Evolutionary conservation across 2,797 vertebrate genomes (phyloP).

Genomic region (Apogon talboti): DNA sequence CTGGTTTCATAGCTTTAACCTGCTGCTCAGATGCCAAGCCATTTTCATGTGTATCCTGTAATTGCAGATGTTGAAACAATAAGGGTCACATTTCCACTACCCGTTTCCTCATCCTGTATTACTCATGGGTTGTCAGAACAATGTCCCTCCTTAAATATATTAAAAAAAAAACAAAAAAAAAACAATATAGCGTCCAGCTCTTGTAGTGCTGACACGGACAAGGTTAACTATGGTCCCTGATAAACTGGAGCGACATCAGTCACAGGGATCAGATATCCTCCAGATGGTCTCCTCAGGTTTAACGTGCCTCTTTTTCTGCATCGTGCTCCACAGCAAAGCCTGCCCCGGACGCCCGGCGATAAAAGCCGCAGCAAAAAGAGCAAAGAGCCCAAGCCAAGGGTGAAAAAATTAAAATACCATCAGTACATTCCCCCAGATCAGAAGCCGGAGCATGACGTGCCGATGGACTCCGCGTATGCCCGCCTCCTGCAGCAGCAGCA

Average conservation of each 20-base stretch:
- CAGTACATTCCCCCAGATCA: slow-evolving; percentile 98
- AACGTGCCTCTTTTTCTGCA: slow-evolving; percentile 33
- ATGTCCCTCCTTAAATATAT: slow-evolving; percentile 59
- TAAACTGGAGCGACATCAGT: slow-evolving; percentile 59
- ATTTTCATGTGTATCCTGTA: slow-evolving; percentile 77
- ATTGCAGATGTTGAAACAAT: slow-evolving; percentile 78
- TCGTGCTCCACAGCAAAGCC: slow-evolving; percentile 88
- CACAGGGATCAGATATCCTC: slow-evolving; percentile 44
- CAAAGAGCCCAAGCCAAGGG: slow-evolving; percentile 93
- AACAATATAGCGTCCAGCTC: slow-evolving; percentile 44
- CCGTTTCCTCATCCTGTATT: slow-evolving; percentile 79
- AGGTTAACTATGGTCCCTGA: slow-evolving; percentile 34
- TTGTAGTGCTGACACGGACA: slow-evolving; percentile 50
- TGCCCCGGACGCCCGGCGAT: slow-evolving; percentile 88
- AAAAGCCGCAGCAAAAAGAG: slow-evolving; percentile 93
- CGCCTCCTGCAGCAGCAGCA: slow-evolving; percentile 97
- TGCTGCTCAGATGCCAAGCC: slow-evolving; percentile 63
- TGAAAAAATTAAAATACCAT: slow-evolving; percentile 97
- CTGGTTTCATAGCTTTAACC: slow-evolving; percentile 65
- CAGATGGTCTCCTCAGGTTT: slow-evolving; percentile 48
- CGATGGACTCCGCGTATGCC: slow-evolving; percentile 95
- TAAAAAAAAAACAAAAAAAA: slow-evolving; percentile 40
- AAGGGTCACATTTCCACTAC: slow-evolving; percentile 72
- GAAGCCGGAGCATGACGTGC: slow-evolving; percentile 91
- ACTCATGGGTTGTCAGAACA: slow-evolving; percentile 68